These are phyloP conservation scores for Mellilla xanthometata DNA, from an alignment of 2,888 invertebrate genomes.

Conservation along the genomic window DNA sequence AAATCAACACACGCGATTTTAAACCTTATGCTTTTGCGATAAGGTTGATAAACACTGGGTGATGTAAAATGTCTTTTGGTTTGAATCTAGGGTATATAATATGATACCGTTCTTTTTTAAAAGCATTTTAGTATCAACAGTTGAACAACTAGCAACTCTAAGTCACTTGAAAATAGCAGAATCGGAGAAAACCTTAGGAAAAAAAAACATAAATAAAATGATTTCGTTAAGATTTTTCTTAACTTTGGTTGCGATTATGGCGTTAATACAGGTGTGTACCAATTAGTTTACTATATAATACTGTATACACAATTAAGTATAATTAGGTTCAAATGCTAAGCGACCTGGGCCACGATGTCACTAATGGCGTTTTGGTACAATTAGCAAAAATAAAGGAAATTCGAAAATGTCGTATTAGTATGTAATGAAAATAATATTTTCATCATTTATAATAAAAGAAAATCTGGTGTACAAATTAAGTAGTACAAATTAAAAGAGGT, in stretches of 20 bases:
- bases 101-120: not conserved
- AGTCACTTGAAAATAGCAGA: not conserved
- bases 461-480: no score
- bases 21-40: not conserved
- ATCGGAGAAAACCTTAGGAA: not conserved
- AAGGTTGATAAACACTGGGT: not conserved
- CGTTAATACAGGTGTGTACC: constrained; percentile 1
- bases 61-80: not conserved
- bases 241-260: not conserved
- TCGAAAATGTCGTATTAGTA: no score
- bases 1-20: not conserved
- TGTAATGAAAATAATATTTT: no score
- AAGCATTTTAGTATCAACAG: not conserved
- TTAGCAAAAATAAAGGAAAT: no score
- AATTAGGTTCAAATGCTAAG: no score
- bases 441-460: no score
- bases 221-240: not conserved
- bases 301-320: no score
- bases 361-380: no score
- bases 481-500: no score
- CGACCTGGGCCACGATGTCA: no score
- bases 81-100: constrained; percentile 3
- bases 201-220: not conserved
- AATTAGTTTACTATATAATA: no score
- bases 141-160: not conserved